These are phyloP conservation scores for Steinernema feltiae DNA, from an alignment of 1,140 invertebrate species.

Conservation along the genomic window DNA sequence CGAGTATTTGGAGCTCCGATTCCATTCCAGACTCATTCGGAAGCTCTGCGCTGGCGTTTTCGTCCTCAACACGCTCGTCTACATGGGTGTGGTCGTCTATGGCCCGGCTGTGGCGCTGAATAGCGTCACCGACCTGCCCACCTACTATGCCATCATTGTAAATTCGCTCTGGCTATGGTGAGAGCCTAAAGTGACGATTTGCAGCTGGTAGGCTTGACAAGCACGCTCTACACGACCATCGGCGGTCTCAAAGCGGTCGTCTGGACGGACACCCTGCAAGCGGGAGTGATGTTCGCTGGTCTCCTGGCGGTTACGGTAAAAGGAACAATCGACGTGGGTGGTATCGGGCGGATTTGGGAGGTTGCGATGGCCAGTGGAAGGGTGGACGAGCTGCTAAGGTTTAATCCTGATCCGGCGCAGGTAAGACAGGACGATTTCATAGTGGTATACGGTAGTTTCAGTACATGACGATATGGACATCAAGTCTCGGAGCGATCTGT, in stretches of 20 bases:
- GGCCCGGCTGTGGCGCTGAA: slow-evolving; percentile 35
- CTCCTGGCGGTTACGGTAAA: slow-evolving; percentile 41
- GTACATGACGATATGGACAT: slow-evolving; percentile 46
- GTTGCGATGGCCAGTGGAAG: slow-evolving; percentile 36
- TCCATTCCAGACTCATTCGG: background rate
- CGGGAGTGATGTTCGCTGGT: slow-evolving; percentile 37
- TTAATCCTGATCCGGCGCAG: slow-evolving; percentile 18
- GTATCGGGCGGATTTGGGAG: slow-evolving; percentile 19
- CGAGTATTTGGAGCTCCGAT: background rate
- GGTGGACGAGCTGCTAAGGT: slow-evolving; percentile 38
- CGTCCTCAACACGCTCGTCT: background rate
- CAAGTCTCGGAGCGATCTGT: slow-evolving; percentile 39
- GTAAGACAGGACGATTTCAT: background rate
- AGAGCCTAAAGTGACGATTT: background rate
- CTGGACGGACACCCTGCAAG: slow-evolving; percentile 49
- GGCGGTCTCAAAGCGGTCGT: slow-evolving; percentile 52
- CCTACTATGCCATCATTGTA: slow-evolving; percentile 46
- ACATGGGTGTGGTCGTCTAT: slow-evolving; percentile 1
- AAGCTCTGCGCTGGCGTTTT: background rate
- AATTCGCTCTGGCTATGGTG: background rate
- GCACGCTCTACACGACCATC: slow-evolving; percentile 42
- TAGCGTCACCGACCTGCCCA: slow-evolving; percentile 36
- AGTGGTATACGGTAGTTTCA: slow-evolving; percentile 22
- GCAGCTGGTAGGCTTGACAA: slow-evolving; percentile 35
- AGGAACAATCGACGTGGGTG: slow-evolving; percentile 24